Evolutionary conservation across 2,797 vertebrate genomes (phyloP).

Genomic region (Notamacropus eugenii): DNA sequence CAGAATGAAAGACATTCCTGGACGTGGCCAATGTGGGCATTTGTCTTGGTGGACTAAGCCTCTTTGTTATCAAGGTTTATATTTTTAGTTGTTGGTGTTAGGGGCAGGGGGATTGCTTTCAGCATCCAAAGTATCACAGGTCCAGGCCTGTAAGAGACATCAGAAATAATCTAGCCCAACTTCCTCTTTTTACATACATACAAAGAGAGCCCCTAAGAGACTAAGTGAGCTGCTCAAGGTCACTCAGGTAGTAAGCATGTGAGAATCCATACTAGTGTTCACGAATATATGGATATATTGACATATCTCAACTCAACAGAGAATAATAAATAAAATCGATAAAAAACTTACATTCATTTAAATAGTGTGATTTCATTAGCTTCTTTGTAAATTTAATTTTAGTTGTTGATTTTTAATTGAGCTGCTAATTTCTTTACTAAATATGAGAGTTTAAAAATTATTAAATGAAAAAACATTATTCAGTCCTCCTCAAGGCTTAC

Average conservation of each 20-base stretch:
- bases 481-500: neutral
- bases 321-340: neutral
- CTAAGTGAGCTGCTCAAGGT: neutral
- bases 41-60: neutral
- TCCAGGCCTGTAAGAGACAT: neutral
- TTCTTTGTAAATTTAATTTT: neutral
- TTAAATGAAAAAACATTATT: neutral
- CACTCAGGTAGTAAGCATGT: neutral
- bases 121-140: neutral
- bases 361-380: no score
- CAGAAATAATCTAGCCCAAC: neutral
- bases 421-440: neutral
- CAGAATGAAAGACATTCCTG: neutral
- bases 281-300: neutral
- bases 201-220: neutral
- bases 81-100: neutral
- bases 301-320: neutral
- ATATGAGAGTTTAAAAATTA: neutral
- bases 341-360: neutral
- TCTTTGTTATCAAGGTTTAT: neutral
- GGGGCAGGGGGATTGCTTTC: neutral
- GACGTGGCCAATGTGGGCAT: neutral
- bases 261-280: neutral
- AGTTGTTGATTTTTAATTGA: neutral
- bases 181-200: neutral